A percentile compares a stretch with the other conserved stretches of the same genome.
Conservation (phyloP, 2,797 vertebrate species). For the Sebastes diaconus region DNA sequence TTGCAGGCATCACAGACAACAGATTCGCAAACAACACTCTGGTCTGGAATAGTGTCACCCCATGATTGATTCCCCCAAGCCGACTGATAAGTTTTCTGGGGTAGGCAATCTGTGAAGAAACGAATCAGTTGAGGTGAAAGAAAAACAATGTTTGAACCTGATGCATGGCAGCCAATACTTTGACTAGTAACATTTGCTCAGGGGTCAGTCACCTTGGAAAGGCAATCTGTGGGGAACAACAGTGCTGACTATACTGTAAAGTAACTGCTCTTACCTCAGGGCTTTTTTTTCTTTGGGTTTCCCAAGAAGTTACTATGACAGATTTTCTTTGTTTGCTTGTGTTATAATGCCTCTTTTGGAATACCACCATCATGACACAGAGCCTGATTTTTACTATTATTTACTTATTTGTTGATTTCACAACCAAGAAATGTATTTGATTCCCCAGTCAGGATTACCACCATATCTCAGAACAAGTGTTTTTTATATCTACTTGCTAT, state of each 20-base stretch:
- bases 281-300: slow-evolving; percentile 29
- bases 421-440: slow-evolving; percentile 23
- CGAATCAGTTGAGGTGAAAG: slow-evolving; percentile 62
- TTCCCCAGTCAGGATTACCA: slow-evolving; percentile 6
- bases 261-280: slow-evolving; percentile 32
- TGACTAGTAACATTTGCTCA: slow-evolving; percentile 72
- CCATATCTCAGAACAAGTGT: slow-evolving; percentile 24
- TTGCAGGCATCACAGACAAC: slow-evolving; percentile 76
- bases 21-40: slow-evolving; percentile 76
- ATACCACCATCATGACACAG: slow-evolving; percentile 10
- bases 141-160: slow-evolving; percentile 72
- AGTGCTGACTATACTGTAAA: slow-evolving; percentile 65
- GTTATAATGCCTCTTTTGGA: slow-evolving; percentile 27
- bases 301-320: slow-evolving; percentile 23
- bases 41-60: slow-evolving; percentile 73
- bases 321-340: slow-evolving; percentile 36
- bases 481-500: slow-evolving; percentile 14
- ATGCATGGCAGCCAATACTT: slow-evolving; percentile 72
- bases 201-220: slow-evolving; percentile 73
- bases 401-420: slow-evolving; percentile 33
- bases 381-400: slow-evolving; percentile 21
- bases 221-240: slow-evolving; percentile 67
- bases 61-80: slow-evolving; percentile 80
- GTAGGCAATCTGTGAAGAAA: slow-evolving; percentile 76
- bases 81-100: slow-evolving; percentile 78